Evolutionary conservation across 2,113 vertebrate genomes (phyloP).

Genomic region (Cynopterus brachyotis): DNA sequence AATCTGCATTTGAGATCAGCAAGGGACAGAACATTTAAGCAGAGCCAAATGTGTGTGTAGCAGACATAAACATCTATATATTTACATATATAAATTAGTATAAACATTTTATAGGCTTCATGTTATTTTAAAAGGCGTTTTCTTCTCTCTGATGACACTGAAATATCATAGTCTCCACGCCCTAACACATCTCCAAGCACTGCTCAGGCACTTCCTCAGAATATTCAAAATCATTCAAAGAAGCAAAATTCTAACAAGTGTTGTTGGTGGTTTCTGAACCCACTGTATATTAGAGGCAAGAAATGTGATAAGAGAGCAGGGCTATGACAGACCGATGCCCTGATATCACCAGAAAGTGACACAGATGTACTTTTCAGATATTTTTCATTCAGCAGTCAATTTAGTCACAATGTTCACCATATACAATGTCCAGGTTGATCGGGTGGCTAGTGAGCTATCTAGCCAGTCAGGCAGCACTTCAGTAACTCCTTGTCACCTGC

Average conservation of each 20-base stretch:
- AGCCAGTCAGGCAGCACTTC: background rate
- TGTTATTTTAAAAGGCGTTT: conserved; percentile 58
- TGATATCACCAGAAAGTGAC: background rate
- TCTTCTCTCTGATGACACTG: conserved; percentile 56
- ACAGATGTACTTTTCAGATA: background rate
- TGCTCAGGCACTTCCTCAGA: background rate
- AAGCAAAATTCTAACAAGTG: background rate
- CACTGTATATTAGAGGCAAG: background rate
- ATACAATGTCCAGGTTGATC: too few species aligned
- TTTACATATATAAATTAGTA: conserved; percentile 60
- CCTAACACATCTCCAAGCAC: background rate
- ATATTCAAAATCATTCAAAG: background rate
- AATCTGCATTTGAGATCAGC: conserved; percentile 44
- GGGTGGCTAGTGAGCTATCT: background rate
- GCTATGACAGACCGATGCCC: background rate
- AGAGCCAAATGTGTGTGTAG: conserved; percentile 25
- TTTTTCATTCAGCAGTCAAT: background rate
- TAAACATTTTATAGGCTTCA: conserved; percentile 60
- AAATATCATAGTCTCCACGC: conserved; percentile 35
- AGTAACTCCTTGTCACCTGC: background rate
- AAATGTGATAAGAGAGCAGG: background rate
- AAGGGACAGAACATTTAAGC: conserved; percentile 44
- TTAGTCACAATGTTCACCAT: background rate
- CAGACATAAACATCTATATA: conserved; percentile 52
- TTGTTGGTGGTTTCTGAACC: background rate